A percentile compares a stretch with the other conserved stretches of the same genome.
phyloP scores from a whole-genome alignment of 2,113 vertebrate genomes.

The Ophthalmolycus amberensis region DNA sequence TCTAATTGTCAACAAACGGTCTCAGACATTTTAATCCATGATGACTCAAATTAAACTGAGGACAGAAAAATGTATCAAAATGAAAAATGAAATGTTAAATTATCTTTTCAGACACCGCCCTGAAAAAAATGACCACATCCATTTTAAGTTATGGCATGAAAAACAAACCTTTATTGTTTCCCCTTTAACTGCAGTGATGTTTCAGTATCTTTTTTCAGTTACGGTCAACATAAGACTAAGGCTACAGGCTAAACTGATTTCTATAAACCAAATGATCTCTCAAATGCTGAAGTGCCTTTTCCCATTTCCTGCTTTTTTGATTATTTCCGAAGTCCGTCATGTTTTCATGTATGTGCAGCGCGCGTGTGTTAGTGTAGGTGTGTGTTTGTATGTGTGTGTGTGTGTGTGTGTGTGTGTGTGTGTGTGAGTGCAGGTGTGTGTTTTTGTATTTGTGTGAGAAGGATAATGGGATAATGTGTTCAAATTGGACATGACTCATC shows the following conservation, averaged over 20 bases:
- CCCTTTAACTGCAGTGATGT: background rate
- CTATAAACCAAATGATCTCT: conserved; percentile 20
- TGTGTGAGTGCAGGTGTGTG: background rate
- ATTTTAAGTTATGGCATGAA: background rate
- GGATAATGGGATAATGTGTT: conserved; percentile 41
- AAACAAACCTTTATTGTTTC: background rate
- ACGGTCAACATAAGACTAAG: background rate
- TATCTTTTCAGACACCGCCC: background rate
- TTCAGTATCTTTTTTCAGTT: conserved; percentile 5
- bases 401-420: conserved; percentile 23
- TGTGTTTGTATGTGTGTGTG: conserved; percentile 21
- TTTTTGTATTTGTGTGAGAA: conserved; percentile 13
- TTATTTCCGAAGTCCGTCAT: background rate
- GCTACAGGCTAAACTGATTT: conserved; percentile 9
- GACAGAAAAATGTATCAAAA: background rate
- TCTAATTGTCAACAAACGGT: conserved; percentile 2
- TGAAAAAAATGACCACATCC: background rate
- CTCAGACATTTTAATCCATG: conserved; percentile 5
- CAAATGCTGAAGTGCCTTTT: conserved; percentile 21
- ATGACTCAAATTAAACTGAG: conserved; percentile 2
- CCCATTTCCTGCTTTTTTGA: background rate
- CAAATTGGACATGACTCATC: conserved; percentile 68
- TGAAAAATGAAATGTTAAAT: conserved; percentile 3
- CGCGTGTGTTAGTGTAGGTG: background rate
- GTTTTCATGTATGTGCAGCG: conserved; percentile 7